Evolutionary conservation across 2,888 invertebrate genomes (phyloP).

Genomic region (Clivina fossor): DNA sequence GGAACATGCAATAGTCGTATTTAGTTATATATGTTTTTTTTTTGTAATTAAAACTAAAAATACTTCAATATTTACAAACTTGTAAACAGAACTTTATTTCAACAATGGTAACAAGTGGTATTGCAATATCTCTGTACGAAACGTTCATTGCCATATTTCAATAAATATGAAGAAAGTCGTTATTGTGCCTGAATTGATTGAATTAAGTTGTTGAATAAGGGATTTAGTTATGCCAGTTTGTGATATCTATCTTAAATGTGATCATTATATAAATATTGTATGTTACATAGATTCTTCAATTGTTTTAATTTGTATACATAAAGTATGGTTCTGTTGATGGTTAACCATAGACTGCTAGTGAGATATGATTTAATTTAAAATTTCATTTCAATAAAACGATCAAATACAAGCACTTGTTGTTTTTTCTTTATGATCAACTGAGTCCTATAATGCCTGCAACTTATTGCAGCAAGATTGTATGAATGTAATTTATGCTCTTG

Average conservation of each 20-base stretch:
- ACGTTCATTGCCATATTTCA: conserved; percentile 47
- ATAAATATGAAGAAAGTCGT: too few species aligned
- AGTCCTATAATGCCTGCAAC: too few species aligned
- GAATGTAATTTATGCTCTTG: too few species aligned
- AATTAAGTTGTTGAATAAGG: conserved; percentile 47
- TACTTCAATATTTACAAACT: too few species aligned
- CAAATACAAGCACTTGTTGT: too few species aligned
- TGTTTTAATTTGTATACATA: conserved; percentile 52
- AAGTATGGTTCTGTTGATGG: conserved; percentile 54
- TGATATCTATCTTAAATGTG: conserved; percentile 55
- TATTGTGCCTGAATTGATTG: too few species aligned
- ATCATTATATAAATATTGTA: conserved; percentile 51
- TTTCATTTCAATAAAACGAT: conserved; percentile 47
- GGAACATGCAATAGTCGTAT: too few species aligned
- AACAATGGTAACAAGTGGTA: conserved; percentile 40
- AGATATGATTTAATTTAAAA: conserved; percentile 54
- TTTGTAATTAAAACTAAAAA: too few species aligned
- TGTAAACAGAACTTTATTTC: too few species aligned
- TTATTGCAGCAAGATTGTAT: too few species aligned
- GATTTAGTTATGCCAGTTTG: conserved; percentile 51
- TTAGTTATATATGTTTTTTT: too few species aligned
- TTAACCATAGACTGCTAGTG: conserved; percentile 54
- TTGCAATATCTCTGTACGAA: conserved; percentile 46
- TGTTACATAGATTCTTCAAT: conserved; percentile 50
- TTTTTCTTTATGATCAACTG: too few species aligned